Conservation (phyloP, 2,797 vertebrate species). For the Limosa lapponica region DNA sequence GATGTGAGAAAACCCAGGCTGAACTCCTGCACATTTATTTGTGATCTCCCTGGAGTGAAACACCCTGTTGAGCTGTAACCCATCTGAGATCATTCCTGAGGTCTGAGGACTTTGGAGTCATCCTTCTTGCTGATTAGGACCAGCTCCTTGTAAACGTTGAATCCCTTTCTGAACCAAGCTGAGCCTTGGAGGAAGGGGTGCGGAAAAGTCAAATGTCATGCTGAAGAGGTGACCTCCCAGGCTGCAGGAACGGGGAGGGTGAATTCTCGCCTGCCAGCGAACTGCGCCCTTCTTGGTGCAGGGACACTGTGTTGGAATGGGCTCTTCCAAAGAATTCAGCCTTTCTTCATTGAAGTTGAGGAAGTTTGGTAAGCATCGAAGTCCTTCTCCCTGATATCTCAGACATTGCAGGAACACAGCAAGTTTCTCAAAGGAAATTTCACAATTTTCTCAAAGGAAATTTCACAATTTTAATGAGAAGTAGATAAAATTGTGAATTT, state of each 20-base stretch:
- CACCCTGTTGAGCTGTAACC: fast-evolving
- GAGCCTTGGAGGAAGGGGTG: background rate
- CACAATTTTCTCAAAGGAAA: background rate
- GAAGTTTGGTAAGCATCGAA: background rate
- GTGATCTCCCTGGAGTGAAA: background rate
- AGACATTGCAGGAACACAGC: background rate
- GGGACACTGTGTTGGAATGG: background rate
- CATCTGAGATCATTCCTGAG: background rate
- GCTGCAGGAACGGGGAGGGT: background rate
- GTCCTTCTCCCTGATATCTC: background rate
- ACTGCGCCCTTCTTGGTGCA: background rate
- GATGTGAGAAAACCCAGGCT: background rate
- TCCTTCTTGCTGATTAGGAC: background rate
- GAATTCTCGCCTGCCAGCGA: background rate
- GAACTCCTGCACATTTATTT: fast-evolving
- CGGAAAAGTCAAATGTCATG: background rate
- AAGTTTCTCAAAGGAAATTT: background rate
- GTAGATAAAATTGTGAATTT: background rate
- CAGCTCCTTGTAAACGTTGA: background rate
- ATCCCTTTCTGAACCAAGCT: background rate
- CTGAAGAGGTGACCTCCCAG: background rate
- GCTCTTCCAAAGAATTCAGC: background rate
- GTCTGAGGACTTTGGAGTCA: background rate
- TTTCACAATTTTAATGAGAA: background rate
- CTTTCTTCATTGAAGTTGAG: background rate